Percentiles rank a stretch among this genome's conserved stretches.
Conservation (phyloP, 2,888 invertebrate species). For the Aleiodes alternator region DNA sequence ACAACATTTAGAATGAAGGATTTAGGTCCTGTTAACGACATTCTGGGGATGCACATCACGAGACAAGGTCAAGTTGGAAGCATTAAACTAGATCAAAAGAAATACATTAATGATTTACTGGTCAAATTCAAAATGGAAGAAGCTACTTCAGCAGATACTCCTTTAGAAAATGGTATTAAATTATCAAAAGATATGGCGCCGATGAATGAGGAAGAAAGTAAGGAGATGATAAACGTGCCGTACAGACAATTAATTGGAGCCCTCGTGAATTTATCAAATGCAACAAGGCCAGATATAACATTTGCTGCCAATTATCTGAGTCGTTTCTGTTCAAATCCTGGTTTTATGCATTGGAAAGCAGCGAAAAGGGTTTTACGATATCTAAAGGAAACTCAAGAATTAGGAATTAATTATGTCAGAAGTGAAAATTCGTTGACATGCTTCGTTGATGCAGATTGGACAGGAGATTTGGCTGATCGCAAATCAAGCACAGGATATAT, state of each 20-base stretch:
- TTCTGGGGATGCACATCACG: too few relatives aligned
- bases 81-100: too few relatives aligned
- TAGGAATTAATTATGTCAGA: not conserved
- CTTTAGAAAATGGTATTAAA: too few relatives aligned
- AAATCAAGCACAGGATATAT: constrained; percentile 18
- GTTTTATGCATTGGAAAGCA: constrained; percentile 10
- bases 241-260: constrained; percentile 31
- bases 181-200: not conserved
- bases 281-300: constrained; percentile 69
- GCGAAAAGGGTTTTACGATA: constrained; percentile 20
- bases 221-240: constrained; percentile 16
- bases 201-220: not conserved
- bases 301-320: constrained; percentile 75
- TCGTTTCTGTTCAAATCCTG: constrained; percentile 60
- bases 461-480: not conserved
- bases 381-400: not conserved
- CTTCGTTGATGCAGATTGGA: constrained; percentile 21
- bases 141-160: too few relatives aligned
- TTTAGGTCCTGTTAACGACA: too few relatives aligned
- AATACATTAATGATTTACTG: too few relatives aligned
- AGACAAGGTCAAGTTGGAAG: too few relatives aligned
- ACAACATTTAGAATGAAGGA: too few relatives aligned
- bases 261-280: constrained; percentile 17
- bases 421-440: not conserved
- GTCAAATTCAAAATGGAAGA: too few relatives aligned